These are phyloP conservation scores for Cerastoderma edule DNA, from an alignment of 2,888 invertebrate species.

Conservation along the genomic window DNA sequence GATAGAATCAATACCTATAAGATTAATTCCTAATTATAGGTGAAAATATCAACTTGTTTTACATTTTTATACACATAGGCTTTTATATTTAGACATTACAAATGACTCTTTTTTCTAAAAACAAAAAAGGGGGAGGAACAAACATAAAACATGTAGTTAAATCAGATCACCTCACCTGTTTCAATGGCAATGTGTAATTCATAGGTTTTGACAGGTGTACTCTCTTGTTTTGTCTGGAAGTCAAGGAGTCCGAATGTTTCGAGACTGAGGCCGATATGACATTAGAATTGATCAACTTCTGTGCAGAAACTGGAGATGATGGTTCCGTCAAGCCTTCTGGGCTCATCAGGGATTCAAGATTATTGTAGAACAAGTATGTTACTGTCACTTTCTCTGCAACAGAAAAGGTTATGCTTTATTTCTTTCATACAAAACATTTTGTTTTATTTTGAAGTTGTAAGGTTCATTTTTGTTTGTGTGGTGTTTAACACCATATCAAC, in stretches of 20 bases:
- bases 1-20: too few species aligned
- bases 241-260: conserved; percentile 22
- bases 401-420: too few species aligned
- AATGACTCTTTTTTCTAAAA: neutral
- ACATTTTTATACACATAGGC: too few species aligned
- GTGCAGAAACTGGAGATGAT: neutral
- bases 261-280: conserved; percentile 80
- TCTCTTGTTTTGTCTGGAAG: conserved; percentile 20
- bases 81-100: neutral
- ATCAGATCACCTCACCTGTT: conserved; percentile 2
- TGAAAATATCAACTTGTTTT: too few species aligned
- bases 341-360: conserved; percentile 67
- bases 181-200: conserved; percentile 89
- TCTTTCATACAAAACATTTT: too few species aligned
- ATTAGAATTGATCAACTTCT: conserved; percentile 71
- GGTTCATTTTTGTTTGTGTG: too few species aligned
- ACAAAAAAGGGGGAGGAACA: neutral
- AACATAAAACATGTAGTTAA: neutral
- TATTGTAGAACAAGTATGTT: conserved; percentile 72
- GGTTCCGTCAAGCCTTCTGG: conserved; percentile 28
- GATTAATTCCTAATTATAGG: too few species aligned
- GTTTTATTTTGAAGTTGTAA: too few species aligned
- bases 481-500: too few species aligned
- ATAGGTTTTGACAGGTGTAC: conserved; percentile 87
- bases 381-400: conserved; percentile 61